phyloP scores from a whole-genome alignment of 2,888 invertebrate species.

The Philereme vetulata region DNA sequence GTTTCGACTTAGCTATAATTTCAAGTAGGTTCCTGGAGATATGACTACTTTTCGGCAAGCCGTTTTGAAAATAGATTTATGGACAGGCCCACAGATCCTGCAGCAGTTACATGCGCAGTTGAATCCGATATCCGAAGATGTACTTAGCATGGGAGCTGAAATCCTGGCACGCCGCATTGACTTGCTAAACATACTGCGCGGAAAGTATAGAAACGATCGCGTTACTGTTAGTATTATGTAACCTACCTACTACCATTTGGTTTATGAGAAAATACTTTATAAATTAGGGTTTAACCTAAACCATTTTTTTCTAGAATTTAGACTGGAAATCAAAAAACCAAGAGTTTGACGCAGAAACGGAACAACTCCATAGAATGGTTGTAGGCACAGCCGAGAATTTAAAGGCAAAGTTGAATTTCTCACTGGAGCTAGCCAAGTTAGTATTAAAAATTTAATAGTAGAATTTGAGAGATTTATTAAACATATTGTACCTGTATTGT shows the following conservation, averaged over 20 bases:
- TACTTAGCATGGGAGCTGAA: conserved; percentile 59
- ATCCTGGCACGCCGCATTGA: conserved; percentile 69
- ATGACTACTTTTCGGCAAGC: too few relatives aligned
- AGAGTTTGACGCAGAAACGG: conserved; percentile 69
- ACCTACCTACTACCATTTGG: background rate
- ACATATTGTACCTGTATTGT: background rate
- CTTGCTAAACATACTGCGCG: conserved; percentile 57
- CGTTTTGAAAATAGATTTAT: background rate
- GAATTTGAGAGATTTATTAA: background rate
- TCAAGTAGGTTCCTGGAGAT: too few relatives aligned
- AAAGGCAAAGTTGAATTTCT: conserved; percentile 62
- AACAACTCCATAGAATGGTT: conserved; percentile 62
- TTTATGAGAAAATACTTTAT: too few relatives aligned
- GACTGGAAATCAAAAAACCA: conserved; percentile 68
- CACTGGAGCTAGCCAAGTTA: conserved; percentile 66
- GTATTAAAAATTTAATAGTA: background rate
- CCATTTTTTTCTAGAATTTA: conserved; percentile 45
- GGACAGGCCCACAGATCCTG: conserved; percentile 59
- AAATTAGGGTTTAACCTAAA: background rate
- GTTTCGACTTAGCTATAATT: too few relatives aligned
- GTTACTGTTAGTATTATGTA: conserved; percentile 38
- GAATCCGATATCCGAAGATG: conserved; percentile 64
- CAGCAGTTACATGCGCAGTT: conserved; percentile 62
- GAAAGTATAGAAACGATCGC: conserved; percentile 59
- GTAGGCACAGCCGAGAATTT: conserved; percentile 62